Evolutionary conservation across 1,140 invertebrate genomes (phyloP), one percentile per base, ranked within the genome.

Genomic region (Ostrea denselamellosa): DNA sequence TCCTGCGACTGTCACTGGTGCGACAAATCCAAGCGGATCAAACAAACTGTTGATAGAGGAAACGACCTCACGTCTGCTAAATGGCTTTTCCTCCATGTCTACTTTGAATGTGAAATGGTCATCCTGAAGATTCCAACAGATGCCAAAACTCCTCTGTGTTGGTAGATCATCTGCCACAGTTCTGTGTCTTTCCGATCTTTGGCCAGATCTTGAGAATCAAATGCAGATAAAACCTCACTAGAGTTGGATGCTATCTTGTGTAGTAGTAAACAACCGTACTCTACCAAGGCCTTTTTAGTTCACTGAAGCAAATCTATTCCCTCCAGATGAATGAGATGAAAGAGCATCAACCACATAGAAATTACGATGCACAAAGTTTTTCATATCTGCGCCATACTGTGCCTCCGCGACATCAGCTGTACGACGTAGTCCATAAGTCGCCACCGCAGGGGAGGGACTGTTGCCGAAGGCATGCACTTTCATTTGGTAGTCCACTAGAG

Each of bases 401-500:
- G 51, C 44, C 51, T 85, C 86, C 19, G 56, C 88, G 12, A 83
- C 7, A 25, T 89, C 71, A 7, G 85, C 89, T 25, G 85, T 83
- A 22, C 83, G 84, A n/a, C 83, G 85, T 28, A 90, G 56, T 12
- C 89, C 87, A 85, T 82, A 90, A 7, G 84, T 89, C 34, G 89
- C 87, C 25, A 88, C 68, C 14, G 89, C 90, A 51, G 89, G 88
- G 44, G 89, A 89, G 14, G 90, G 86, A 22, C 51, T 86, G 25
- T 89, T 89, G 8, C 89, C 89, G 81, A 91, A 90, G 10, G 89
- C 85, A 58, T 91, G 89, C 8, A 91, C 90, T 56, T 85, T 90
- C 87, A 91, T 91, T n/a, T 89, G 62, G 44, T 87, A 91, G 12
- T 88, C 87, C 28, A 88, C 81, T 5, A 90, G 51, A 83, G 81